Base-by-base conservation (phyloP, 2,113 vertebrate genomes). In the Eurystomus gularis region DNA sequence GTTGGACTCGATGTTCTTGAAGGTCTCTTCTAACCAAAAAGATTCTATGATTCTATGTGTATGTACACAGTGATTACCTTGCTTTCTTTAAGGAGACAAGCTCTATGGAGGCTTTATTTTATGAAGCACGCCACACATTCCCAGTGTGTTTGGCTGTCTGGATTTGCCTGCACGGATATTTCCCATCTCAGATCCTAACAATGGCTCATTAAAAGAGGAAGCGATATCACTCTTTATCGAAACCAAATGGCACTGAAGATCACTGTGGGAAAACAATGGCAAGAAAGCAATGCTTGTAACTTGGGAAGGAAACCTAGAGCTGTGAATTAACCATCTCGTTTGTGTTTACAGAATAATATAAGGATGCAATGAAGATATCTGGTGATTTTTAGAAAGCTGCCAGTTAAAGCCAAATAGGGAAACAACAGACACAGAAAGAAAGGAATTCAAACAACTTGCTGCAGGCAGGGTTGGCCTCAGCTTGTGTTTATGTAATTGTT, bases 121-220 rank as follows among this genome's bases (percentile, higher is more conserved):
- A 13, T 84, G 31, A 46, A 72, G 28, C 13, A 7, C 78, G 52
- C 31, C 46, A 37, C 13, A 15, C 29, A 18, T 65, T 72, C 76
- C n/a, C 35, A 46, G 66, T 52, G 20, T 4, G 4, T 49, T 83
- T 85, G 82, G 69, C 85, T 94, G 29, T 6, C 25, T 57, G 85
- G 42, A 64, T 66, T 33, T 80, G 68, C 49, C 88, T 76, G 69
- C 44, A 21, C 79, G 91, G 75, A 48, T 92, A 78, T 91, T 86
- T 73, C 46, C 85, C 73, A 64, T 31, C 61, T 66, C 21, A 49
- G 39, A 51, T 49, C 82, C 40, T 42, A 97, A 93, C 92, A 95
- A 86, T 77, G 65, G 40, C 19, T 64, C 42, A 33, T 79, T 31
- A 49, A 49, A 80, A 96, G 78, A 75, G 94, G 96, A 97, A 97